Base-by-base conservation (phyloP, 2,888 invertebrate genomes). In the Tachina lurida region DNA sequence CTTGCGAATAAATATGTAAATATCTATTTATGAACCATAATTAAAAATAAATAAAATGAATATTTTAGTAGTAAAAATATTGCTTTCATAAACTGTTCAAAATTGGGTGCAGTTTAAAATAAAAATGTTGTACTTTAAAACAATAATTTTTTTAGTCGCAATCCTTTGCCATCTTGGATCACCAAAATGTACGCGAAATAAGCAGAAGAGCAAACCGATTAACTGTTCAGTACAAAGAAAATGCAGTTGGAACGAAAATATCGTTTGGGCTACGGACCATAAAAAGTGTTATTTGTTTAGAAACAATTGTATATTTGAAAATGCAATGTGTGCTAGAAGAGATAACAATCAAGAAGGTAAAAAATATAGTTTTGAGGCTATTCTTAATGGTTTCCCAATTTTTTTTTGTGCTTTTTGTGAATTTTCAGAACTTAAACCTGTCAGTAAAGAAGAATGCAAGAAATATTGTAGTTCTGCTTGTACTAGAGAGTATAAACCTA, bases 201-300 rank as follows among this genome's bases (percentile, higher is more conserved):
- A 13, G 0, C n/a, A 76, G 12, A 17, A 58, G 1, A 39, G 60
- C 2, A 10, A 12, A 4, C 9, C 49, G 4, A 74, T 83, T n/a
- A 45, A 86, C n/a, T 82, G 85, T 52, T 17, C 19, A 0, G 41
- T 60, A n/a, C 17, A 22, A 9, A 45, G 75, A 15, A 82, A 58
- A n/a, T 85, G 85, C 71, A 78, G 81, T 5, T 63, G 47, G 1
- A 31, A 10, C 0, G 81, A 81, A 52, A 70, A 85, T 3, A 85
- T 52, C n/a, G 85, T 82, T 3, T 82, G 82, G 78, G 74, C 82
- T 13, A 60, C 70, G 9, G 71, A 86, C 10, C 0, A 43, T 8
- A 12, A 65, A 7, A 58, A 67, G 17, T 82, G 85, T 71, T 79
- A 79, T 63, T 31, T 82, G 1, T 86, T 65, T 75, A 70, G 85